A percentile compares a stretch with the other conserved stretches of the same genome.
These are phyloP conservation scores for Pollachius pollachius DNA, from an alignment of 2,113 vertebrate species.

Conservation along the genomic window DNA sequence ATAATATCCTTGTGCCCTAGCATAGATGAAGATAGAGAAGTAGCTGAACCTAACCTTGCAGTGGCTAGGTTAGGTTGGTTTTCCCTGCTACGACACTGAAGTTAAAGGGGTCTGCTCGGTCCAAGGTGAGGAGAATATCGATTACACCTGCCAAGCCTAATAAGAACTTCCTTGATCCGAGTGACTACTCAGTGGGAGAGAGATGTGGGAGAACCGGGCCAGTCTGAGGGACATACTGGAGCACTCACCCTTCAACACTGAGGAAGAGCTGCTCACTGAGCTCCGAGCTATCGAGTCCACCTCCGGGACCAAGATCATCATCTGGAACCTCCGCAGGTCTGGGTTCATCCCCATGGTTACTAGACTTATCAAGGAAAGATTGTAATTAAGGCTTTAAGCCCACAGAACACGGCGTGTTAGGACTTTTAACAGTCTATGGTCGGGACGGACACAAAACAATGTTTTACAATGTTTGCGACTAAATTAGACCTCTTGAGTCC, in stretches of 20 bases:
- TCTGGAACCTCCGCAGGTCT: constrained; percentile 93
- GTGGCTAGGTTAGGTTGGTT: neutral
- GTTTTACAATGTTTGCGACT: too few species aligned
- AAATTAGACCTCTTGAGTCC: too few species aligned
- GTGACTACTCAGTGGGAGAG: constrained; percentile 62
- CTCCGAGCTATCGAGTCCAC: constrained; percentile 74
- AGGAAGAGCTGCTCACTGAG: constrained; percentile 80
- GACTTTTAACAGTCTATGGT: neutral
- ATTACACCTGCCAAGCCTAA: too few species aligned
- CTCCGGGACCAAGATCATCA: constrained; percentile 91
- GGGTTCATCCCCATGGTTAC: neutral
- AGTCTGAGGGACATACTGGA: constrained; percentile 84
- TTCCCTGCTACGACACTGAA: neutral
- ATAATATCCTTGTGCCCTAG: too few species aligned
- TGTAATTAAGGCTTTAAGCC: neutral
- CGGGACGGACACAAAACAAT: too few species aligned
- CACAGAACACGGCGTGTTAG: neutral
- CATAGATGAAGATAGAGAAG: too few species aligned
- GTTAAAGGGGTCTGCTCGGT: too few species aligned
- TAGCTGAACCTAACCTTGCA: too few species aligned
- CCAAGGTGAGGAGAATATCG: too few species aligned
- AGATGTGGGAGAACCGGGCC: constrained; percentile 62
- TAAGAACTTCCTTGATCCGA: constrained; percentile 69
- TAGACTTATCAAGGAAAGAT: too few species aligned
- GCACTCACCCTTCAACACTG: constrained; percentile 81